Evolutionary conservation across 2,113 vertebrate genomes (phyloP).

Genomic region (Sebastes fasciatus): DNA sequence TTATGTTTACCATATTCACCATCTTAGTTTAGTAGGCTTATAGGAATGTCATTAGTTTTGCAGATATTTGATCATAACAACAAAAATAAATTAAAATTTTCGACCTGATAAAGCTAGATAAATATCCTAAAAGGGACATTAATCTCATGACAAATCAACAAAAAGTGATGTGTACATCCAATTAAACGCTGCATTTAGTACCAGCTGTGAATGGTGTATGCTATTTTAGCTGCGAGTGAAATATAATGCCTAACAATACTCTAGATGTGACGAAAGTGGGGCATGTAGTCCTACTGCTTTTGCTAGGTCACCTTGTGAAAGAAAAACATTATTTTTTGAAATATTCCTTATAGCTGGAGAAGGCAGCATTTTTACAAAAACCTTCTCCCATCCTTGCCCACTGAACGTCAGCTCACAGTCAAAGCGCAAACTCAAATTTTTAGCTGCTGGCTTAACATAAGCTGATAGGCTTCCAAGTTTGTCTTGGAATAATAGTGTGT

Average conservation of each 20-base stretch:
- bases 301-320: conserved; percentile 6
- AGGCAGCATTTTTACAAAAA: neutral
- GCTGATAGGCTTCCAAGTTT: neutral
- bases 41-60: neutral
- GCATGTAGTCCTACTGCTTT: neutral
- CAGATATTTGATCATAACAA: neutral
- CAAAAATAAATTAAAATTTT: too few relatives aligned
- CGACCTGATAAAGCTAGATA: too few relatives aligned
- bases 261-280: neutral
- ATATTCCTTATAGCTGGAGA: neutral
- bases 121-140: neutral
- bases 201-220: neutral
- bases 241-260: neutral
- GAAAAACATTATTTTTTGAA: neutral
- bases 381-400: neutral
- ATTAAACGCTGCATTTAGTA: conserved; percentile 4
- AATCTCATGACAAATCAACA: neutral
- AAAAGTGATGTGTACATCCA: neutral
- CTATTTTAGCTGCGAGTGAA: conserved; percentile 13
- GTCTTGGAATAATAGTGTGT: neutral
- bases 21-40: too few relatives aligned
- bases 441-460: neutral
- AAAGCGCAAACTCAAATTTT: neutral
- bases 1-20: neutral
- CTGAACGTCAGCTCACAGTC: neutral